These are phyloP conservation scores for Proales similis DNA, from an alignment of 1,140 invertebrate species.

Conservation along the genomic window DNA sequence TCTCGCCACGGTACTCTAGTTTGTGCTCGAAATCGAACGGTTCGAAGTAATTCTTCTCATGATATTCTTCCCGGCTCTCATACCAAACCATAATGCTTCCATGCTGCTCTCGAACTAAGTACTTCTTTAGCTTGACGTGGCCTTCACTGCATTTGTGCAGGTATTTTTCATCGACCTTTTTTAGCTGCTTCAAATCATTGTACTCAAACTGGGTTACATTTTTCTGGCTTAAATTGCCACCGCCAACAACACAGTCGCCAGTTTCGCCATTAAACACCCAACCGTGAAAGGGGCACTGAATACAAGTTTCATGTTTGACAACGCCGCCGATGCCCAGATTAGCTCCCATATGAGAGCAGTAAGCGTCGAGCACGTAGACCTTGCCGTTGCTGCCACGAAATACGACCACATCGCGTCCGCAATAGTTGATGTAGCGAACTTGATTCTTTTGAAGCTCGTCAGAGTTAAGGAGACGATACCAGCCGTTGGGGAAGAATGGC, in stretches of 20 bases:
- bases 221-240: conserved; percentile 45
- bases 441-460: conserved; percentile 57
- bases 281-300: conserved; percentile 74
- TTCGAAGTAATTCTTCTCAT: conserved; percentile 10
- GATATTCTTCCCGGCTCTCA: conserved; percentile 5
- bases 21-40: conserved; percentile 18
- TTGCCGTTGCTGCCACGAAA: conserved; percentile 58
- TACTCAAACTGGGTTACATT: conserved; percentile 20
- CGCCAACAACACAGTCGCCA: conserved; percentile 57
- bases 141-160: conserved; percentile 17
- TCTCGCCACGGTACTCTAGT: conserved; percentile 30
- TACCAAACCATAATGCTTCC: conserved; percentile 19
- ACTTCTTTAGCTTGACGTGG: conserved; percentile 32
- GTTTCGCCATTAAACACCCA: conserved; percentile 66
- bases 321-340: conserved; percentile 66
- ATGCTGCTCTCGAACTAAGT: conserved; percentile 9
- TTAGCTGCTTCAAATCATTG: conserved; percentile 23
- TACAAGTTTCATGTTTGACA: conserved; percentile 62
- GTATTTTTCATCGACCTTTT: conserved; percentile 9
- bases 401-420: conserved; percentile 66
- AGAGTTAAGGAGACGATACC: conserved; percentile 68
- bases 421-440: conserved; percentile 57
- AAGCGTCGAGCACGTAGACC: conserved; percentile 65
- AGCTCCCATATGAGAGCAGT: conserved; percentile 75
- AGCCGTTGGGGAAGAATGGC: conserved; percentile 74